Evolutionary conservation across 2,113 vertebrate species (phyloP), one percentile per base, ranked within the genome.

Genomic region (Tylochromis polylepis): DNA sequence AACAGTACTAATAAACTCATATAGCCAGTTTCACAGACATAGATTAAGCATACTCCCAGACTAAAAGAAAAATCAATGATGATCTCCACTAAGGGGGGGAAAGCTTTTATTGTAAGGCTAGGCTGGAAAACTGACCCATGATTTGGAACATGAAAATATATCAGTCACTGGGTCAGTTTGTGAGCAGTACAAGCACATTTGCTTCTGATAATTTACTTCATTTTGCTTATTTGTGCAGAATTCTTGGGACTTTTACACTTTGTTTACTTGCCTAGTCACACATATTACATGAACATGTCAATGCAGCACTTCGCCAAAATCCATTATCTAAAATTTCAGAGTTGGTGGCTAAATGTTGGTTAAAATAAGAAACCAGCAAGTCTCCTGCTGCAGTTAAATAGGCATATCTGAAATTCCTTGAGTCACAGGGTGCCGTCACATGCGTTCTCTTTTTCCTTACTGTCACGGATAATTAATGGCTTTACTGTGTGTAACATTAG

Each of bases 401-500:
- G 43, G 58, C 86, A 88, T 93, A 60, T 83, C 62, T 92, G 83
- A 82, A 57, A 94, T 93, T 93, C 90, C 88, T 91, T 4, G 1
- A 85, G 87, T 94, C 92, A 93, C 89, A 83, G 6, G 92, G 57
- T 82, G 57, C 55, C 7, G 81, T 93, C 94, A 94, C 67, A 55
- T 89, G 93, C 58, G 89, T 70, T 70, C 20, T 20, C 9, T 55
- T 29, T 88, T 29, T 27, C 24, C 55, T 81, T 62, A 80, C 56
- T 51, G 36, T 81, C 87, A 88, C 18, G 8, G 81, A 46, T 7
- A 81, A 59, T 85, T 31, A 85, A 82, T 83, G 8, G 43, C 80
- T 90, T 41, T 75, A 55, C 43, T 34, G 53, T 65, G 18, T 38
- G 65, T 81, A 51, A 57, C 49, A 43, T 31, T 5, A 79, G 79